Evolutionary conservation across 2,113 vertebrate species (phyloP).

Genomic region (Aix galericulata): DNA sequence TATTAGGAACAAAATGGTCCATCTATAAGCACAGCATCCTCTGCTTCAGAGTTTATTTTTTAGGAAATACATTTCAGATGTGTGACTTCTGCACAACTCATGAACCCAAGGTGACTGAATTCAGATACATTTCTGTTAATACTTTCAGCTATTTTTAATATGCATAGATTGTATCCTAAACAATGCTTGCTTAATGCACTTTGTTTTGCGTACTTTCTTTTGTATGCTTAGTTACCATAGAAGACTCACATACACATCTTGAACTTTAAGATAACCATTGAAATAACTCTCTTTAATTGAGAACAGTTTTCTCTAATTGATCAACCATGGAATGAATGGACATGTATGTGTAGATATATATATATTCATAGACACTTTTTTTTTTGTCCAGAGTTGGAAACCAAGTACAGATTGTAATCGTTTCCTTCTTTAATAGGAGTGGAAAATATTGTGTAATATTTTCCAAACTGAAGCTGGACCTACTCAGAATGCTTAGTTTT

Average conservation of each 20-base stretch:
- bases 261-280: not conserved
- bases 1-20: not conserved
- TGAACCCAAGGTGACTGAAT: not conserved
- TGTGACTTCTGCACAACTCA: not conserved
- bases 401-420: not conserved
- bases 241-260: slow-evolving; percentile 6
- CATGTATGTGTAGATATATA: not conserved
- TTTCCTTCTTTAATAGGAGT: slow-evolving; percentile 10
- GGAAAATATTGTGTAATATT: slow-evolving; percentile 24
- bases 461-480: slow-evolving; percentile 1
- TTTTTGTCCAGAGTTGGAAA: not conserved
- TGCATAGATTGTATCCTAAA: not conserved
- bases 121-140: not conserved
- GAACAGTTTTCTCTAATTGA: not conserved
- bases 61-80: not conserved
- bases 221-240: not conserved
- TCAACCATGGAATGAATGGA: not conserved
- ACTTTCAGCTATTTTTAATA: slow-evolving; percentile 8
- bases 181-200: not conserved
- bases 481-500: slow-evolving; percentile 13
- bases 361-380: not conserved
- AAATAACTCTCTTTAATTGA: not conserved
- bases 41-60: not conserved
- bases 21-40: not conserved
- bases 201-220: not conserved